Conservation (phyloP, 2,113 vertebrate species). For the Cololabis saira region DNA sequence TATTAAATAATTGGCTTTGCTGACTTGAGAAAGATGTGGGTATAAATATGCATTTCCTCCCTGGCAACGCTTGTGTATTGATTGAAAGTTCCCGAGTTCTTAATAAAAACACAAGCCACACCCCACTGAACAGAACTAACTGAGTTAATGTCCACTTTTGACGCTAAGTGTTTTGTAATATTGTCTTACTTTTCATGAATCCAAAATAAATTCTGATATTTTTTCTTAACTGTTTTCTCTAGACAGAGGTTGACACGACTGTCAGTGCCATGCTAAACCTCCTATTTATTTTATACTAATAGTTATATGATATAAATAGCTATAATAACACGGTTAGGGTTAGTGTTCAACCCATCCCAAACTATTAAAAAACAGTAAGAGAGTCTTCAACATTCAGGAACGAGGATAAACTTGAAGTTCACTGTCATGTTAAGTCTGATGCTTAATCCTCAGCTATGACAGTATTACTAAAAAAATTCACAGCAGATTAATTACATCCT, state of each 20-base stretch:
- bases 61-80: constrained; percentile 14
- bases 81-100: constrained; percentile 23
- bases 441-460: constrained; percentile 1
- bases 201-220: too few species aligned
- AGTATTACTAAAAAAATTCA: constrained; percentile 8
- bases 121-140: neutral
- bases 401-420: neutral
- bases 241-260: too few species aligned
- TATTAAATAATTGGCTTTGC: constrained; percentile 30
- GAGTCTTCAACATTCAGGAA: too few species aligned
- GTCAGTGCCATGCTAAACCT: too few species aligned
- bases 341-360: too few species aligned
- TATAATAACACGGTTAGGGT: too few species aligned
- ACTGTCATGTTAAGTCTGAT: neutral
- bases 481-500: constrained; percentile 37
- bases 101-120: neutral
- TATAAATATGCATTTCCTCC: constrained; percentile 35
- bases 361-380: too few species aligned
- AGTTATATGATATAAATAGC: too few species aligned
- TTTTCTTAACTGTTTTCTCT: too few species aligned
- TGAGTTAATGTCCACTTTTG: neutral
- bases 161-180: neutral
- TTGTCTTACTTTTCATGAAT: neutral
- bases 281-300: too few species aligned
- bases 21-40: too few species aligned